Percentiles rank a stretch among this genome's conserved stretches.
phyloP scores from a whole-genome alignment of 1,140 invertebrate genomes.

The Ylistrum balloti region DNA sequence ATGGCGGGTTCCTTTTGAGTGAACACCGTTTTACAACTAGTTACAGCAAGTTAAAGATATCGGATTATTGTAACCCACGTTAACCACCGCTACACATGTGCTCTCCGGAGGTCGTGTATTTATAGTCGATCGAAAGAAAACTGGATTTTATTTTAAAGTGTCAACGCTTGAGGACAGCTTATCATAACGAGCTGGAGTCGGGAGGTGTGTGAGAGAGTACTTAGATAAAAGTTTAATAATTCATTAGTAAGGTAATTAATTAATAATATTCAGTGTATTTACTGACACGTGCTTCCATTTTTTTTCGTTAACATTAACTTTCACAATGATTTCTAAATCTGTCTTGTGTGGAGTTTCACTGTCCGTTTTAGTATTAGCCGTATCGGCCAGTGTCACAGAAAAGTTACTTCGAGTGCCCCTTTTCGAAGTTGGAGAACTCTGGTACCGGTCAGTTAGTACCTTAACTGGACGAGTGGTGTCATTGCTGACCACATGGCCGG shows the following conservation, averaged over 20 bases:
- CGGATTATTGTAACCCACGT: neutral
- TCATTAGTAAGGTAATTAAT: neutral
- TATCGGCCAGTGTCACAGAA: constrained; percentile 63
- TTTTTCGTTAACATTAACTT: neutral
- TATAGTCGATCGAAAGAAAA: neutral
- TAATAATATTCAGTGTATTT: neutral
- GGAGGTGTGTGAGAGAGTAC: neutral
- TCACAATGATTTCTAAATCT: neutral
- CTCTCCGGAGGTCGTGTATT: neutral
- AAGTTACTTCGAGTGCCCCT: constrained; percentile 67
- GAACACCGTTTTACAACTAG: neutral
- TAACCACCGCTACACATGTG: neutral
- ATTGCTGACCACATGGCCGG: constrained; percentile 55
- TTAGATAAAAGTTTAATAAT: neutral
- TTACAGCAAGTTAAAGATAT: neutral
- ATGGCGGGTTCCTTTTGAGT: constrained; percentile 20
- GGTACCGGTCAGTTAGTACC: constrained; percentile 65
- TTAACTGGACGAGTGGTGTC: constrained; percentile 52
- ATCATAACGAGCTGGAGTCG: neutral
- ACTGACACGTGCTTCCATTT: neutral
- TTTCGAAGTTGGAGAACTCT: constrained; percentile 73
- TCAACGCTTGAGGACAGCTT: neutral
- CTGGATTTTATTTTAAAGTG: neutral
- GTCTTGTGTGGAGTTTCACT: constrained; percentile 49
- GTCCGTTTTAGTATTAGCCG: constrained; percentile 63